Base-by-base conservation (phyloP, 2,888 invertebrate genomes). In the Tetanocera ferruginea region DNA sequence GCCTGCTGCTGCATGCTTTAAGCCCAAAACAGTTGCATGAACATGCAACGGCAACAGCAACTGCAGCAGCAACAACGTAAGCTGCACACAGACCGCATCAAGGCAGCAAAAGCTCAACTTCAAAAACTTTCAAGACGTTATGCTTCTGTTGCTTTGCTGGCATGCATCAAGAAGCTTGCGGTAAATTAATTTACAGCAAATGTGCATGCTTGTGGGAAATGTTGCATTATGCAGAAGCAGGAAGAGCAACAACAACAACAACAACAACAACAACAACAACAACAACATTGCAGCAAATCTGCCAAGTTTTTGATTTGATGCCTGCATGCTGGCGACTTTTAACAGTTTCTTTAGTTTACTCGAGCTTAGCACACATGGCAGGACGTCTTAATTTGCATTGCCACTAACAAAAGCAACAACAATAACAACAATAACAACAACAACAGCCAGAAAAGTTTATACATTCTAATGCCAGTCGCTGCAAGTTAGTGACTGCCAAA, bases 171-270 rank as follows among this genome's bases (percentile, higher is more conserved):
- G 57, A 60, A 60, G 25, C 25, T 60, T 60, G 57, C 25, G 57
- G 28, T 60, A 60, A 60, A 60, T 60, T 60, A 60, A 60, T 60
- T 60, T 28, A 60, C 57, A 60, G 57, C 57, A 9, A n/a, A 28
- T 28, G 25, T 60, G 57, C 57, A 60, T 60, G 57, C 19, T 23
- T 23, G 1, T 25, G 11, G 25, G 4, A 25, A 3, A 28, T 23
- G 19, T 23, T 23, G 11, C 6, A 25, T 23, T 25, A 28, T 60
- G 57, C 28, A 9, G 23, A 25, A 19, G 57, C 28, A 9, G 23
- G 57, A 19, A 28, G 0, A 25, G 11, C 0, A 57, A 9, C 57
- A 9, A 5, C 57, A 25, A 57, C 57, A 25, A 57, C 52, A n/a
- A 52, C n/a, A 19, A 19, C 55, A 19, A 55, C n/a, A 19, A n/a